These are phyloP conservation scores for Thereva unica DNA, from an alignment of 2,888 invertebrate species.

Conservation along the genomic window DNA sequence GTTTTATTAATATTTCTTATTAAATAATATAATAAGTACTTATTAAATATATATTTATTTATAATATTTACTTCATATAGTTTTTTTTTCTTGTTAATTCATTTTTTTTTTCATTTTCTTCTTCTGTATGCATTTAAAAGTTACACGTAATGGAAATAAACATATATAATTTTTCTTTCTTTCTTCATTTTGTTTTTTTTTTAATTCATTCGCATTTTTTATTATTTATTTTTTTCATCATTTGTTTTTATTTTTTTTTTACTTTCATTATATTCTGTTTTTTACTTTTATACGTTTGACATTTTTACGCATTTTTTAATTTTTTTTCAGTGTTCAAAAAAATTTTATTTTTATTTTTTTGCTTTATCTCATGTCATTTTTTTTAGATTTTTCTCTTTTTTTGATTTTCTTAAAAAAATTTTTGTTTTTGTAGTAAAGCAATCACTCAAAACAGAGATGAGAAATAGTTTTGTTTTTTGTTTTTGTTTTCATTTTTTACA, in stretches of 20 bases:
- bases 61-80: conserved; percentile 35
- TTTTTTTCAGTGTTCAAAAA: background rate
- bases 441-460: too few relatives aligned
- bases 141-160: conserved; percentile 29
- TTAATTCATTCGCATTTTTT: background rate
- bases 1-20: conserved; percentile 33
- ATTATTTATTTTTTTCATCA: too few relatives aligned
- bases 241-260: background rate
- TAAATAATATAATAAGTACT: conserved; percentile 35
- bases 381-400: background rate
- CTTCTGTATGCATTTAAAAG: conserved; percentile 29
- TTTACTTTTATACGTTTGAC: background rate
- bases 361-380: background rate
- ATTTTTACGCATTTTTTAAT: background rate
- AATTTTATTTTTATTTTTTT: background rate
- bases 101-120: background rate
- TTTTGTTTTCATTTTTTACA: too few relatives aligned
- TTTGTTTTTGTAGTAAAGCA: too few relatives aligned
- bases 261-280: background rate
- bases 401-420: background rate
- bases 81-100: conserved; percentile 22
- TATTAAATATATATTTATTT: conserved; percentile 36
- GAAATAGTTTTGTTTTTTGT: too few relatives aligned
- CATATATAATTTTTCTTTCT: conserved; percentile 17
- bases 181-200: background rate